phyloP scores from a whole-genome alignment of 2,113 vertebrate species.

The Pionites leucogaster region DNA sequence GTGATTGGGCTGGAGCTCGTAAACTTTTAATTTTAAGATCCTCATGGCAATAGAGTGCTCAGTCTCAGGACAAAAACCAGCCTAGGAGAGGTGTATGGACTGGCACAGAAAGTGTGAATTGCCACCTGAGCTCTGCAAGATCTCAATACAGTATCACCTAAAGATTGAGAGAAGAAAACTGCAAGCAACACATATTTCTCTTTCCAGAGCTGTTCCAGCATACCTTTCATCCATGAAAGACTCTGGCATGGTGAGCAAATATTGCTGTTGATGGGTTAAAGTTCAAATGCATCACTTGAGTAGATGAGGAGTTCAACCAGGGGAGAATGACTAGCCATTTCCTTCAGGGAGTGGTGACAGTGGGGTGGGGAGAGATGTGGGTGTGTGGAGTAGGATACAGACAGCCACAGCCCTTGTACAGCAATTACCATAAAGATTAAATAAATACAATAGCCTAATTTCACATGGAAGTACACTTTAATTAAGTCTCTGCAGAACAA shows the following conservation, averaged over 20 bases:
- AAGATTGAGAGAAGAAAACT: neutral
- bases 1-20: neutral
- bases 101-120: neutral
- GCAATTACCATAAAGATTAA: conserved; percentile 42
- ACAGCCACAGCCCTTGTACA: conserved; percentile 12
- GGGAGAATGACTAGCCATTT: neutral
- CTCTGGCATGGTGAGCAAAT: conserved; percentile 35
- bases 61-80: neutral
- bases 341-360: neutral
- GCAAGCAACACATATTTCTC: rapidly evolving
- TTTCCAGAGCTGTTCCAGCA: neutral
- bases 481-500: conserved; percentile 54
- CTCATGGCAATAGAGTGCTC: neutral
- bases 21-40: neutral
- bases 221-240: neutral
- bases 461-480: conserved; percentile 53
- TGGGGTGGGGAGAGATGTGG: conserved; percentile 16
- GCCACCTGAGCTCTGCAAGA: neutral
- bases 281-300: conserved; percentile 53
- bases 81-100: neutral
- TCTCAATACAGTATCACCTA: neutral
- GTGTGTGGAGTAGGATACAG: conserved; percentile 33
- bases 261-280: conserved; percentile 54
- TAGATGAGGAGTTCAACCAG: neutral
- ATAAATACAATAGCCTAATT: conserved; percentile 50